Conservation (phyloP, 1,140 invertebrate genomes). For the Ectropis grisescens region DNA sequence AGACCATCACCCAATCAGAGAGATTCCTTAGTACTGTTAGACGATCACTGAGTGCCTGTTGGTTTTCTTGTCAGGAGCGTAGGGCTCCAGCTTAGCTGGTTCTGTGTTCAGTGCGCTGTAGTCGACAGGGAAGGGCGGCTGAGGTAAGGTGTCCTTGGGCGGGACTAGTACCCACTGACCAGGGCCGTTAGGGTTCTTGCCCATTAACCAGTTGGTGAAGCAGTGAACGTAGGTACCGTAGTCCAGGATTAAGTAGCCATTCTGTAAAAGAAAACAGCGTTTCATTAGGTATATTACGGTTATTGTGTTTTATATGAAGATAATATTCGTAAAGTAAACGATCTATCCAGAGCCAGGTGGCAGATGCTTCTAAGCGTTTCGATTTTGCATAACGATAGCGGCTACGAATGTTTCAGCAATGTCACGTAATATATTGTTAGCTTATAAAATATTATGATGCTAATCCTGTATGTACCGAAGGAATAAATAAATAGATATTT, state of each 20-base stretch:
- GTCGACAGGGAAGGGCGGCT: conserved; percentile 78
- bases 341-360: no score
- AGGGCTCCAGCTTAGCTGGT: conserved; percentile 77
- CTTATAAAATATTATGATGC: no score
- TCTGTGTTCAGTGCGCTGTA: conserved; percentile 80
- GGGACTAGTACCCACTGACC: conserved; percentile 80
- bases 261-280: conserved; percentile 63
- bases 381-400: no score
- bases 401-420: no score
- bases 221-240: conserved; percentile 76
- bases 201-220: conserved; percentile 80
- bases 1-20: no score
- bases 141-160: conserved; percentile 68
- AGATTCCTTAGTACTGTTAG: conserved; percentile 31
- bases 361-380: no score
- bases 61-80: conserved; percentile 76
- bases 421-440: no score
- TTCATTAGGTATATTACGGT: no score
- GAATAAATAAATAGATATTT: no score
- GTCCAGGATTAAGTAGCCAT: conserved; percentile 74
- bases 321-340: no score
- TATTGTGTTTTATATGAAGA: no score
- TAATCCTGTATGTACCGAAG: no score
- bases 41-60: conserved; percentile 80
- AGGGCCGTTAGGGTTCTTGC: conserved; percentile 78